Evolutionary conservation across 1,140 invertebrate species (phyloP).

Genomic region (Drosophila nikananu): DNA sequence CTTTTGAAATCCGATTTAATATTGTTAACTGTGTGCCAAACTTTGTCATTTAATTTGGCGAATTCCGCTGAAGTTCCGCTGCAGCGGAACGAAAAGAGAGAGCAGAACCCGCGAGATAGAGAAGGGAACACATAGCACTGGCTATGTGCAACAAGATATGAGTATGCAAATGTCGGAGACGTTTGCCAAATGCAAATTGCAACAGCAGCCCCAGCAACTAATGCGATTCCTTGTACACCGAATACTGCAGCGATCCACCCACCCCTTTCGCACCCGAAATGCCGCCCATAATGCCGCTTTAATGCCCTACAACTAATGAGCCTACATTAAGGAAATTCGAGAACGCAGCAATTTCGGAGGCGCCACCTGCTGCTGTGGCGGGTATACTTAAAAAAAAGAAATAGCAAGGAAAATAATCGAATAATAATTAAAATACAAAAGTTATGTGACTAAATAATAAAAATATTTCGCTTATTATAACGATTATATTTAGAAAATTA

Average conservation of each 20-base stretch:
- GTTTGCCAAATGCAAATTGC: slow-evolving; percentile 62
- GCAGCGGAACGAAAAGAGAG: slow-evolving; percentile 16
- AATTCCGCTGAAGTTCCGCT: slow-evolving; percentile 45
- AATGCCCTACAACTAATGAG: slow-evolving; percentile 78
- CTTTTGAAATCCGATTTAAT: slow-evolving; percentile 83
- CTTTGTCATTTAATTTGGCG: slow-evolving; percentile 77
- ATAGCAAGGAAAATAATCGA: not conserved
- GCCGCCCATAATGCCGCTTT: slow-evolving; percentile 70
- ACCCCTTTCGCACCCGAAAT: slow-evolving; percentile 11
- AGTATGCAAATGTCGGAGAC: slow-evolving; percentile 74
- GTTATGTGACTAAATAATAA: too few relatives aligned
- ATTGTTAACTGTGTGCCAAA: slow-evolving; percentile 82
- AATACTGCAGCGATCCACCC: not conserved
- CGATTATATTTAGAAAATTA: too few relatives aligned
- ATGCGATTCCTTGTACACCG: slow-evolving; percentile 14
- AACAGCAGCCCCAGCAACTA: slow-evolving; percentile 16
- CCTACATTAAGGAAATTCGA: slow-evolving; percentile 79
- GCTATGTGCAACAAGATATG: slow-evolving; percentile 42
- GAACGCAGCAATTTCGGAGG: slow-evolving; percentile 54
- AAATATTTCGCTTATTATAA: too few relatives aligned
- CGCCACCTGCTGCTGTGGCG: slow-evolving; percentile 63
- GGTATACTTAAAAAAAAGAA: not conserved
- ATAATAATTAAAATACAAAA: too few relatives aligned
- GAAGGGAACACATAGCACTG: not conserved
- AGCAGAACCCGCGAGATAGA: slow-evolving; percentile 4